phyloP scores from a whole-genome alignment of 2,888 invertebrate species.

The Philaethria dido region DNA sequence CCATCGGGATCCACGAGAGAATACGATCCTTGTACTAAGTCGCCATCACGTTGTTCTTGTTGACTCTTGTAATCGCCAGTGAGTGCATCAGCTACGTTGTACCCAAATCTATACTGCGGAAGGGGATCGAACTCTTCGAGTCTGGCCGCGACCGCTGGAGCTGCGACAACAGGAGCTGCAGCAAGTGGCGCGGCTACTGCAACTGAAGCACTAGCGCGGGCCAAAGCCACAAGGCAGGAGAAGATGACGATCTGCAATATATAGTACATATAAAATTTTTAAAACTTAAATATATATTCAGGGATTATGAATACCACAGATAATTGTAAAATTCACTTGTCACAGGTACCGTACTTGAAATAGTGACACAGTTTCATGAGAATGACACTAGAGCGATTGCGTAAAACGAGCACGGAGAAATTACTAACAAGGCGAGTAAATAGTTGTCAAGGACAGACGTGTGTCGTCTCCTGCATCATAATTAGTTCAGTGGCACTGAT shows the following conservation, averaged over 20 bases:
- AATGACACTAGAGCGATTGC: constrained; percentile 70
- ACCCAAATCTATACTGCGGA: constrained; percentile 83
- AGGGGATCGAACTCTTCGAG: constrained; percentile 79
- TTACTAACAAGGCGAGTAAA: constrained; percentile 73
- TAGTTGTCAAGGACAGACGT: constrained; percentile 68
- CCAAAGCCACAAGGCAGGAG: constrained; percentile 65
- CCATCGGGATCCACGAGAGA: constrained; percentile 74
- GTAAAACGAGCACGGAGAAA: constrained; percentile 72
- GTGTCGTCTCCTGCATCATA: constrained; percentile 60
- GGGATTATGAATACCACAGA: neutral
- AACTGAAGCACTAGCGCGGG: constrained; percentile 58
- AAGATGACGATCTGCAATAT: constrained; percentile 62
- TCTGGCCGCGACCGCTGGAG: constrained; percentile 51
- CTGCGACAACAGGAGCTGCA: constrained; percentile 55
- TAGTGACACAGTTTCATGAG: constrained; percentile 75
- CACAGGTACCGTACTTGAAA: constrained; percentile 71
- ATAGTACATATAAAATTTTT: constrained; percentile 3
- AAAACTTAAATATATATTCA: neutral
- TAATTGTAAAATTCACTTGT: constrained; percentile 47
- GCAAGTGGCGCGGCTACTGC: constrained; percentile 51
- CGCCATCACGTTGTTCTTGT: constrained; percentile 80
- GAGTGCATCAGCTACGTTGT: constrained; percentile 73
- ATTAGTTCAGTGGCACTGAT: constrained; percentile 51
- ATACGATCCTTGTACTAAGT: constrained; percentile 78
- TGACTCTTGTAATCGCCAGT: constrained; percentile 78